Conservation (phyloP, 2,797 vertebrate genomes). For the Microctenopoma stevenorrisi region DNA sequence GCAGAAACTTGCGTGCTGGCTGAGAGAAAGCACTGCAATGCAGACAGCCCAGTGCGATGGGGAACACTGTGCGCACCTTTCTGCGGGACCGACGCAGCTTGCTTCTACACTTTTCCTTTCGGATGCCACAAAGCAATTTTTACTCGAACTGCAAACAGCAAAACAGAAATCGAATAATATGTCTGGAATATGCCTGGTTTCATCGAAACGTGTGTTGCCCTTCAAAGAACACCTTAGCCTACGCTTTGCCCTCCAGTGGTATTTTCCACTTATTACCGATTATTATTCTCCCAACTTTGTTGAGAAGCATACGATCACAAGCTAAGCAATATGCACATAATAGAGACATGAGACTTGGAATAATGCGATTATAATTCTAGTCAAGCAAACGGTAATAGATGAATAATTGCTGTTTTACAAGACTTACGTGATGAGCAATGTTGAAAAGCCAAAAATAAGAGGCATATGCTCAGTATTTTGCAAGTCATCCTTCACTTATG, state of each 20-base stretch:
- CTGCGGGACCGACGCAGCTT: conserved; percentile 58
- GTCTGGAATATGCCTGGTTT: conserved; percentile 13
- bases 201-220: conserved; percentile 52
- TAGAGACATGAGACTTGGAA: conserved; percentile 23
- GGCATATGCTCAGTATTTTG: conserved; percentile 82
- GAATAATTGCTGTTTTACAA: conserved; percentile 62
- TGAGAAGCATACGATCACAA: conserved; percentile 24
- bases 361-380: conserved; percentile 20
- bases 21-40: conserved; percentile 84
- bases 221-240: conserved; percentile 59
- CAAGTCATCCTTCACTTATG: conserved; percentile 82
- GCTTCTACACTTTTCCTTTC: conserved; percentile 42
- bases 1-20: conserved; percentile 80
- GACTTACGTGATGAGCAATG: conserved; percentile 87
- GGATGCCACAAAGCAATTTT: conserved; percentile 7
- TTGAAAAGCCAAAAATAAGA: conserved; percentile 82
- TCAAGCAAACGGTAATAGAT: conserved; percentile 42
- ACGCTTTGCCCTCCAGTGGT: conserved; percentile 52
- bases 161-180: conserved; percentile 6
- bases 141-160: background rate
- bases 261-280: conserved; percentile 43
- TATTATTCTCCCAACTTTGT: conserved; percentile 54
- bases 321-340: conserved; percentile 27
- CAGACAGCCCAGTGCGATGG: conserved; percentile 76
- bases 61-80: conserved; percentile 63